A percentile compares a stretch with the other conserved stretches of the same genome.
Conservation (phyloP, 2,113 vertebrate species). For the Puffinus mauretanicus region DNA sequence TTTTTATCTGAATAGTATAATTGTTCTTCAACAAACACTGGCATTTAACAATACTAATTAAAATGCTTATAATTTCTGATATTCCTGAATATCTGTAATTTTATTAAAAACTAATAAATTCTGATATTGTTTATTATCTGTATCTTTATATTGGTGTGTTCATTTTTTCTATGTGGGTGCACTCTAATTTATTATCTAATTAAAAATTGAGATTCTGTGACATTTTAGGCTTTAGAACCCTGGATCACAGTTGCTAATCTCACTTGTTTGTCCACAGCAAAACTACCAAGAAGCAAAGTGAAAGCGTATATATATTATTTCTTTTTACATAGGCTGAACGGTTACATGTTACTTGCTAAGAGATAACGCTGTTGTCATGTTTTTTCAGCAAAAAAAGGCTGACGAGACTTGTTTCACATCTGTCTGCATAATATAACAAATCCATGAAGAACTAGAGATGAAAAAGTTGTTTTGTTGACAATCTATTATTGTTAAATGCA, state of each 20-base stretch:
- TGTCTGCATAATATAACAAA: slow-evolving; percentile 40
- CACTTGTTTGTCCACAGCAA: not conserved
- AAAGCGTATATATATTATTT: not conserved
- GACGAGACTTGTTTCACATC: slow-evolving; percentile 55
- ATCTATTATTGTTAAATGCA: slow-evolving; percentile 40
- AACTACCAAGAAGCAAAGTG: not conserved
- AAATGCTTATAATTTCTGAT: not conserved
- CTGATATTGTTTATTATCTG: not conserved
- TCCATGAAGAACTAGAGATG: slow-evolving; percentile 24
- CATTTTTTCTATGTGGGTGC: not conserved
- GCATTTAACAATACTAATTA: not conserved
- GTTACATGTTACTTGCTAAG: not conserved
- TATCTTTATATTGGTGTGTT: not conserved
- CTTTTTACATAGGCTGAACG: not conserved
- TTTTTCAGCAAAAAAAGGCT: slow-evolving; percentile 46
- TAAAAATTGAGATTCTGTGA: not conserved
- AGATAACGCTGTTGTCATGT: not conserved
- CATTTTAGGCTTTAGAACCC: not conserved
- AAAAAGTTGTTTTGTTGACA: slow-evolving; percentile 49
- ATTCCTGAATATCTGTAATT: not conserved
- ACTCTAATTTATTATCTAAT: not conserved
- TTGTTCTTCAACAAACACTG: not conserved
- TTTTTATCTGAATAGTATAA: not conserved
- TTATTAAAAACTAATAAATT: not conserved
- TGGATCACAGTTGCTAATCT: not conserved